phyloP scores from a whole-genome alignment of 2,113 vertebrate species.

The Notarius quadriscutis region DNA sequence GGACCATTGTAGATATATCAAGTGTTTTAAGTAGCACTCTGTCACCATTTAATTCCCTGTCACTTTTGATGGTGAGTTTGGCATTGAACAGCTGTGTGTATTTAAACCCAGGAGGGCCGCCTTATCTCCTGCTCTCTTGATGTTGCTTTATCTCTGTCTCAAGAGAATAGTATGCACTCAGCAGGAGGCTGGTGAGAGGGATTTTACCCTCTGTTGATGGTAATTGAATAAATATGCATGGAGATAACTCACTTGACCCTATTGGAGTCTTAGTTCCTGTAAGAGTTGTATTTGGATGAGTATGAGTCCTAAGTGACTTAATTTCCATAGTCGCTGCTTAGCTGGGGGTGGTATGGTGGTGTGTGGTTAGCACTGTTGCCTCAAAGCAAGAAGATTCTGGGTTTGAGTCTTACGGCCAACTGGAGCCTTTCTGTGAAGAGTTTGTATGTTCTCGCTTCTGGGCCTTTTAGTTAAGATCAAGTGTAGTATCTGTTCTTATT shows the following conservation, averaged over 20 bases:
- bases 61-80: constrained; percentile 20
- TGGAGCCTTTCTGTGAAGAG: too few relatives aligned
- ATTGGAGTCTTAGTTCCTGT: neutral
- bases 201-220: constrained; percentile 23
- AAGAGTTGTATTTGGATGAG: neutral
- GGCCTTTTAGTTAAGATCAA: too few relatives aligned
- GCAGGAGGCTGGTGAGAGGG: constrained; percentile 1
- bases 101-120: constrained; percentile 18
- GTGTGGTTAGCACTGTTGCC: too few relatives aligned
- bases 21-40: neutral
- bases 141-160: constrained; percentile 29
- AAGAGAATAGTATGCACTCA: constrained; percentile 18
- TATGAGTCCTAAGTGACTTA: neutral
- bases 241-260: constrained; percentile 15
- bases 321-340: neutral
- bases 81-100: constrained; percentile 17
- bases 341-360: too few relatives aligned
- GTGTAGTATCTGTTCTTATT: too few relatives aligned
- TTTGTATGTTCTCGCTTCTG: too few relatives aligned
- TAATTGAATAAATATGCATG: constrained; percentile 28
- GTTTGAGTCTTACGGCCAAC: too few relatives aligned
- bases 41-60: constrained; percentile 4
- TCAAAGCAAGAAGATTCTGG: too few relatives aligned
- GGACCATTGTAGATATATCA: neutral
- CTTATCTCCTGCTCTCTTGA: constrained; percentile 33